A percentile compares a stretch with the other conserved stretches of the same genome.
These are phyloP conservation scores for Rhinichthys klamathensis DNA, from an alignment of 2,113 vertebrate genomes.

Conservation along the genomic window DNA sequence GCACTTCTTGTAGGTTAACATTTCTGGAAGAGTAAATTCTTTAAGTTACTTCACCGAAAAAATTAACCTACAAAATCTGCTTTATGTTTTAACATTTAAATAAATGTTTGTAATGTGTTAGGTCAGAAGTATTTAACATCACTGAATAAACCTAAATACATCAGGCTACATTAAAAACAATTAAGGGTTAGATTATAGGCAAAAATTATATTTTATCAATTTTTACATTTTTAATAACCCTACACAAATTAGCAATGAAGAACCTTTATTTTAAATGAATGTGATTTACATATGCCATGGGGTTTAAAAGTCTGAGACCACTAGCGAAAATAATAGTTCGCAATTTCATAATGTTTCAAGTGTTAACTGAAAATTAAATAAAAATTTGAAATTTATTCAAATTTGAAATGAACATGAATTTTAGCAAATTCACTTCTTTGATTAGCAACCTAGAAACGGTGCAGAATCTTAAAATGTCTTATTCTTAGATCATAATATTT, in stretches of 20 bases:
- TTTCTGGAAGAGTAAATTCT: too few relatives aligned
- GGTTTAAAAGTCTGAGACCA: background rate
- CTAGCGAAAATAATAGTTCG: background rate
- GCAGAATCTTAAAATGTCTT: background rate
- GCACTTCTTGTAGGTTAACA: background rate
- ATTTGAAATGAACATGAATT: background rate
- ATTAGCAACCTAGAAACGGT: background rate
- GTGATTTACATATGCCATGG: background rate
- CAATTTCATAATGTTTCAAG: background rate
- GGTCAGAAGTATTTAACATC: background rate
- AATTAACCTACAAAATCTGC: too few relatives aligned
- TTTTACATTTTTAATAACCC: too few relatives aligned
- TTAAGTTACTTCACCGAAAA: too few relatives aligned
- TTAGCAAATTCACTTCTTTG: background rate
- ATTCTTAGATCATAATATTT: background rate
- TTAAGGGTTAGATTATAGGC: background rate
- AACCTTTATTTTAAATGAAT: background rate
- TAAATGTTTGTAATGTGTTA: background rate
- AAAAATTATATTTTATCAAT: background rate
- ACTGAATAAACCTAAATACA: background rate
- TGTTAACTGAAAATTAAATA: background rate
- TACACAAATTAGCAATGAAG: background rate
- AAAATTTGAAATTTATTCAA: background rate
- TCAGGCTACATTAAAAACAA: too few relatives aligned
- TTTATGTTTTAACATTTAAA: background rate